Base-by-base conservation (phyloP, 1,140 invertebrate species). In the Teleopsis dalmanni region DNA sequence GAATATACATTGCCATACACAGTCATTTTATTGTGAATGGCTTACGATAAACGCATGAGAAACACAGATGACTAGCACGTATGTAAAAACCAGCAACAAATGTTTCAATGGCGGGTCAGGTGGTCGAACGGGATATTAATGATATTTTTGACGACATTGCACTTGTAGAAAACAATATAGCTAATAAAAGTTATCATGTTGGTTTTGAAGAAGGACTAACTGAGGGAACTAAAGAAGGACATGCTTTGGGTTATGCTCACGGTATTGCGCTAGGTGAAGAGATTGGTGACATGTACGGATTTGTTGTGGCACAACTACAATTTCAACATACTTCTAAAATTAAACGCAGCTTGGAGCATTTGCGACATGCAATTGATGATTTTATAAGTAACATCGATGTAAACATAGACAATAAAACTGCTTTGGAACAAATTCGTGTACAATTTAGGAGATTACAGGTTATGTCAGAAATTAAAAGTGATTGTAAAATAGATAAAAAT, bases 361-460 rank as follows among this genome's bases (percentile, higher is more conserved):
- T 87, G 0, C 72, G 79, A 33, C 57, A 75, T 14, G 61, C 79
- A 16, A 79, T 88, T 50, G 64, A 78, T n/a, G 50, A 65, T 18
- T 87, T 87, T 71, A 84, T 85, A 1, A 60, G 54, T 21, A 69
- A 62, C n/a, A 88, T 88, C 61, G 73, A 77, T 23, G 76, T 79
- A 36, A 70, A 79, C 2, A 62, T 76, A 23, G 82, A 88, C 62
- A 78, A 86, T 53, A 57, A 81, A 44, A 72, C 70, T n/a, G 59
- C 70, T 23, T 60, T 80, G 14, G 78, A 84, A 52, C 69, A 71
- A 29, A 81, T 88, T 29, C 77, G 84, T 57, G 77, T 75, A 3
- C 75, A 81, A 38, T 85, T 80, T 62, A 82, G 79, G 47, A 81
- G 80, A 56, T 70, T 82, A n/a, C 82, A 80, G 65, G 76, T 82